phyloP scores from a whole-genome alignment of 2,888 invertebrate species.

The Spialia ferax region DNA sequence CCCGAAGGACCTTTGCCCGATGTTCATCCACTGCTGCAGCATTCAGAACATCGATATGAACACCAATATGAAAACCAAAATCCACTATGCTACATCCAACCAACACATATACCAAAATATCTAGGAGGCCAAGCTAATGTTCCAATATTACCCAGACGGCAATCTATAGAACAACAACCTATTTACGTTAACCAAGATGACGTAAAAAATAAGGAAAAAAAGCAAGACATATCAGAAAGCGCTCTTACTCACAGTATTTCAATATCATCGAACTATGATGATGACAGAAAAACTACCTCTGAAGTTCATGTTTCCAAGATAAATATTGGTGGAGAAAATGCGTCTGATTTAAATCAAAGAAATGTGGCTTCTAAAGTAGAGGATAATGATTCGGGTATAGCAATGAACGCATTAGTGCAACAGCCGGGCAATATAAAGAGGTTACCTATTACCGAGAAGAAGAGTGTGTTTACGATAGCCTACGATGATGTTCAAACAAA shows the following conservation, averaged over 20 bases:
- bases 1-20: conserved; percentile 78
- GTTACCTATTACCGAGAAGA: conserved; percentile 93
- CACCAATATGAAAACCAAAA: conserved; percentile 86
- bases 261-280: conserved; percentile 77
- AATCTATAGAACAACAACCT: conserved; percentile 72
- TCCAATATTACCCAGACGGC: conserved; percentile 65
- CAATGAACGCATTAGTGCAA: conserved; percentile 88
- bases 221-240: conserved; percentile 72
- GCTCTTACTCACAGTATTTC: conserved; percentile 79
- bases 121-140: conserved; percentile 85
- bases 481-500: conserved; percentile 96
- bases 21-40: conserved; percentile 90
- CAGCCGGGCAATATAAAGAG: conserved; percentile 87
- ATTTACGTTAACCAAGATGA: conserved; percentile 82
- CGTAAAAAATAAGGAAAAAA: conserved; percentile 63
- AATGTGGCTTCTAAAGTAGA: conserved; percentile 75
- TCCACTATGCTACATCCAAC: conserved; percentile 83
- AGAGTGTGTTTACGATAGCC: conserved; percentile 97
- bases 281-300: conserved; percentile 65
- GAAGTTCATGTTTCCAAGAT: conserved; percentile 87
- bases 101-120: conserved; percentile 88
- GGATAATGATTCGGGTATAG: conserved; percentile 93
- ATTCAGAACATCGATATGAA: conserved; percentile 93
- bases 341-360: conserved; percentile 59
- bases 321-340: conserved; percentile 74